Evolutionary conservation across 2,888 invertebrate species (phyloP).

Genomic region (Ormia ochracea): DNA sequence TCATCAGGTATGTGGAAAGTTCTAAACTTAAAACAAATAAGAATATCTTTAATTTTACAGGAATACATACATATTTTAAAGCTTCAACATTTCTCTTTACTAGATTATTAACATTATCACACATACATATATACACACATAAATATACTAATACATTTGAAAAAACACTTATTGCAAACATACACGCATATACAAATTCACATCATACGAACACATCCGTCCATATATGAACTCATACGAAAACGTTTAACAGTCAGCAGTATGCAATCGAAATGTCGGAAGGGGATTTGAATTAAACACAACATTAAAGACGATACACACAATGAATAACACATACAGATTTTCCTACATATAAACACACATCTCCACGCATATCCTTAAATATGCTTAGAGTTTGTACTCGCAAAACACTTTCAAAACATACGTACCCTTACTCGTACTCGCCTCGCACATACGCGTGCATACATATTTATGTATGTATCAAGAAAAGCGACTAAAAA

Average conservation of each 20-base stretch:
- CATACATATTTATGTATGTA: neutral
- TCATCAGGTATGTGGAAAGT: conserved; percentile 73
- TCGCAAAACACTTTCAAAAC: neutral
- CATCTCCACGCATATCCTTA: neutral
- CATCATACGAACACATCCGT: neutral
- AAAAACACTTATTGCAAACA: no score
- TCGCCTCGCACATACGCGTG: no score
- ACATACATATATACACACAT: neutral
- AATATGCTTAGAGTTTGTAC: neutral
- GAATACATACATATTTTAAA: neutral
- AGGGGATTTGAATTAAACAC: conserved; percentile 36
- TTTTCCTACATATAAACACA: no score
- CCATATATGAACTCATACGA: conserved; percentile 35
- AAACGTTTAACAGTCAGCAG: conserved; percentile 41
- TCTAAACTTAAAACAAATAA: conserved; percentile 39
- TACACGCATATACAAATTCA: neutral
- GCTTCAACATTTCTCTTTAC: neutral
- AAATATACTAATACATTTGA: no score
- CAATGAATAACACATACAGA: neutral
- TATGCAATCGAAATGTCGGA: conserved; percentile 43
- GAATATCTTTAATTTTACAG: neutral
- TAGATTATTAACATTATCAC: neutral
- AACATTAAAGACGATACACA: neutral
- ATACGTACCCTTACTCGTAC: no score
- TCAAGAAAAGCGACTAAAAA: neutral